These are phyloP conservation scores for Periophthalmus modestus DNA, from an alignment of 2,113 vertebrate genomes.

Conservation along the genomic window DNA sequence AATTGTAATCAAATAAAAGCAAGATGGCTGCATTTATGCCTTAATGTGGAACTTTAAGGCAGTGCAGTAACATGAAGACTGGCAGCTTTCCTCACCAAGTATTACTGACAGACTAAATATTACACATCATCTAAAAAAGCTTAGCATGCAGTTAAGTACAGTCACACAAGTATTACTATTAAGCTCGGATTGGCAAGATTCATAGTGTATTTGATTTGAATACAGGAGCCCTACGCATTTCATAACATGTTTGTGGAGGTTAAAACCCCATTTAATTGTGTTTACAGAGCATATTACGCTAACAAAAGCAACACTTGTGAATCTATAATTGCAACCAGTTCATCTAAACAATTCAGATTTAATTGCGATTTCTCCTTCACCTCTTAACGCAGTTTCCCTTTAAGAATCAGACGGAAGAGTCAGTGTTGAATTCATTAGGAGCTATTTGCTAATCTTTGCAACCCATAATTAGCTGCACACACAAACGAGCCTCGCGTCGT, in stretches of 20 bases:
- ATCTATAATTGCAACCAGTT: background rate
- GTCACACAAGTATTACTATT: too few species aligned
- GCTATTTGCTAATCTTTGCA: slow-evolving; percentile 38
- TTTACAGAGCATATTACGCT: background rate
- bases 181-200: too few species aligned
- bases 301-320: background rate
- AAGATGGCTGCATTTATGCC: too few species aligned
- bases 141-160: too few species aligned
- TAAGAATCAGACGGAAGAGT: background rate
- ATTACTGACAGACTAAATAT: too few species aligned
- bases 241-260: background rate
- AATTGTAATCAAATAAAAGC: too few species aligned
- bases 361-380: background rate
- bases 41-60: too few species aligned
- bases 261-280: background rate
- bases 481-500: slow-evolving; percentile 24
- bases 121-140: too few species aligned
- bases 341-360: background rate
- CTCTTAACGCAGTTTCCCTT: background rate
- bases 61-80: too few species aligned
- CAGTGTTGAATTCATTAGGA: background rate
- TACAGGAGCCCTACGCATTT: background rate
- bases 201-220: too few species aligned
- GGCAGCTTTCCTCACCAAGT: too few species aligned
- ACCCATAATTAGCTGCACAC: slow-evolving; percentile 50